Base-by-base conservation (phyloP, 1,140 invertebrate genomes). In the Hypothenemus hampei region DNA sequence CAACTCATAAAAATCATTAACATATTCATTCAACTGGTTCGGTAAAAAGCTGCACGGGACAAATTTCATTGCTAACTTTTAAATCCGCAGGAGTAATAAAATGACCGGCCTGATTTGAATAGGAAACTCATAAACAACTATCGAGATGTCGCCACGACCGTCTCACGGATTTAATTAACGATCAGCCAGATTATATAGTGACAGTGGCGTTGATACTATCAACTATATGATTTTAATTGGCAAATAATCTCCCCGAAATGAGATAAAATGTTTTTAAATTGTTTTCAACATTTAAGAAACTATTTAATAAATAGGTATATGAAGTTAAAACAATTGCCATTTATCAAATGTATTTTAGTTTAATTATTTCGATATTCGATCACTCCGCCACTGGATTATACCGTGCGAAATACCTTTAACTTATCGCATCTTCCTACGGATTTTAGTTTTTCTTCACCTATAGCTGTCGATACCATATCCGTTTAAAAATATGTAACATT, bases 41-140 rank as follows among this genome's bases (percentile, higher is more conserved):
- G 13, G 33, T 41, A 48, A 56, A 48, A 56, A 48, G 24, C 35
- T 46, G 53, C 44, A 41, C 53, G 36, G 36, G 53, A 56, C 53
- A 56, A 56, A 56, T 56, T 56, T 56, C 53, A 56, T 56, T 46
- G 53, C 53, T 21, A 26, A 43, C 19, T 48, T 56, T 56, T 56
- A 56, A 56, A 43, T 56, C 53, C 24, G 37, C 53, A 22, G 43
- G 31, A 20, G 18, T 36, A 23, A 31, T 54, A 54, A 54, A 54
- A 54, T 47, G 52, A 35, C 53, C 35, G 26, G 13, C 44, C 36
- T 48, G 36, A 56, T 56, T 56, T 56, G 53, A 56, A 56, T 56
- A 33, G 53, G 45, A 35, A 56, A 56, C 53, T 56, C 53, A 45
- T 56, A 56, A 56, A 56, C 53, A 56, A 48, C 44, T 48, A 56